Evolutionary conservation across 2,888 invertebrate species (phyloP).

Genomic region (Reticulitermes lucifugus): DNA sequence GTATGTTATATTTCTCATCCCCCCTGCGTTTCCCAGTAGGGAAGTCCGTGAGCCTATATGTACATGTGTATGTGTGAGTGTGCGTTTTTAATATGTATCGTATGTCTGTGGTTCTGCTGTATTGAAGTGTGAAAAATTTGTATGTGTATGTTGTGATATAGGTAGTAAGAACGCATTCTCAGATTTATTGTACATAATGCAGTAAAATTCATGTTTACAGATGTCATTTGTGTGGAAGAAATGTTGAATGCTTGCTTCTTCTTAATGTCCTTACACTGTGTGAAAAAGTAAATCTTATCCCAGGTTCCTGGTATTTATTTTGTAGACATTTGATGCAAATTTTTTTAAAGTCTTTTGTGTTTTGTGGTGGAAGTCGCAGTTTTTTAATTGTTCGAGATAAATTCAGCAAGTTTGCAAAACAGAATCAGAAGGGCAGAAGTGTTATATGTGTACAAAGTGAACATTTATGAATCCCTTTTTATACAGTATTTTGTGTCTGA

Average conservation of each 20-base stretch:
- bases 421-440: constrained; percentile 19
- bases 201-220: constrained; percentile 27
- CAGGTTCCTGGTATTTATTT: constrained; percentile 28
- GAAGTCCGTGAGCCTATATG: neutral
- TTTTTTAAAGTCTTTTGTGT: neutral
- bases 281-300: neutral
- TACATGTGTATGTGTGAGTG: constrained; percentile 11
- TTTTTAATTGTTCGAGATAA: constrained; percentile 24
- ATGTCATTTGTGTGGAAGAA: neutral
- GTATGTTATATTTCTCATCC: neutral
- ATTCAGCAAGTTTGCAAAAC: constrained; percentile 14
- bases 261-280: neutral
- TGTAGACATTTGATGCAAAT: constrained; percentile 23
- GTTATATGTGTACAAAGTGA: constrained; percentile 1
- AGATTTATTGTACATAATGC: constrained; percentile 34
- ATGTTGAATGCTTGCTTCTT: constrained; percentile 15
- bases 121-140: neutral
- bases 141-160: neutral
- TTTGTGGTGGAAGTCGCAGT: neutral
- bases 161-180: neutral
- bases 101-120: neutral
- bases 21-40: neutral
- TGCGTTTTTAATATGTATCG: neutral
- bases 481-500: constrained; percentile 26
- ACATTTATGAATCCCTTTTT: constrained; percentile 28